Evolutionary conservation across 2,797 vertebrate species (phyloP).

Genomic region (Pelochelys cantorii): DNA sequence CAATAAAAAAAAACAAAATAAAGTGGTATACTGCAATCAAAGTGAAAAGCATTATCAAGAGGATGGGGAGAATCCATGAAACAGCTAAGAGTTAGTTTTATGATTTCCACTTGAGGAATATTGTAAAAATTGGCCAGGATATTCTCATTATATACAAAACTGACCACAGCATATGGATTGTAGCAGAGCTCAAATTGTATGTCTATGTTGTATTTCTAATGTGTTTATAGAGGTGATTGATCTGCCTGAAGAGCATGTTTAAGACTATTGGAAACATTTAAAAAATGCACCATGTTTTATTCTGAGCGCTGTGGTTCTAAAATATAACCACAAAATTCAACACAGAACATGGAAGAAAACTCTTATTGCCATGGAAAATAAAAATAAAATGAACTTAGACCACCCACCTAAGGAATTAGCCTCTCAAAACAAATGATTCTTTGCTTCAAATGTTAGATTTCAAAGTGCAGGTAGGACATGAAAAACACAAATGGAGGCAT

Average conservation of each 20-base stretch:
- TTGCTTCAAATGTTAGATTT: constrained; percentile 38
- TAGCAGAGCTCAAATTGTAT: constrained; percentile 42
- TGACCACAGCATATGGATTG: constrained; percentile 55
- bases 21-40: constrained; percentile 20
- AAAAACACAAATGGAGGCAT: neutral
- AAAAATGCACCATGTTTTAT: constrained; percentile 9
- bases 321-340: constrained; percentile 44
- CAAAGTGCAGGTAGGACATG: constrained; percentile 48
- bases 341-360: constrained; percentile 51
- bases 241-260: constrained; percentile 37
- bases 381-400: constrained; percentile 64
- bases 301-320: constrained; percentile 22
- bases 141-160: constrained; percentile 27
- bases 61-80: constrained; percentile 53
- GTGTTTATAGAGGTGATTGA: constrained; percentile 49
- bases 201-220: constrained; percentile 11
- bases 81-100: constrained; percentile 29
- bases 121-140: constrained; percentile 50
- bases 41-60: constrained; percentile 66
- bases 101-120: constrained; percentile 70
- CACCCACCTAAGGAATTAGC: constrained; percentile 65
- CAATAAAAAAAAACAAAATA: constrained; percentile 26
- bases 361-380: constrained; percentile 68
- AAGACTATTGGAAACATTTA: constrained; percentile 62
- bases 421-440: constrained; percentile 64